A percentile compares a stretch with the other conserved stretches of the same genome.
These are phyloP conservation scores for Meandrusa payeni DNA, from an alignment of 2,888 invertebrate genomes.

Conservation along the genomic window DNA sequence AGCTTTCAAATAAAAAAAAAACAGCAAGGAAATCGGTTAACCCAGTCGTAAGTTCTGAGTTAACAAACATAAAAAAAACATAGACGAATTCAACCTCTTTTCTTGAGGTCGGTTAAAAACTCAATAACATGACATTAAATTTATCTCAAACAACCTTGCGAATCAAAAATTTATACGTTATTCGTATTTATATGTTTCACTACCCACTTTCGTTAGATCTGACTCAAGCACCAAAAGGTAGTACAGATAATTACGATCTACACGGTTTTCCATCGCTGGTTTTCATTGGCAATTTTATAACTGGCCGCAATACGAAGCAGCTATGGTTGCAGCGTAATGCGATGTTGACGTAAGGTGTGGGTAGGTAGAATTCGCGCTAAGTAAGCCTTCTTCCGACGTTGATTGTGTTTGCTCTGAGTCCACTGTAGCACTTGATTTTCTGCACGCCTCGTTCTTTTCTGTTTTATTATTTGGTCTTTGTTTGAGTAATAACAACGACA, in stretches of 20 bases:
- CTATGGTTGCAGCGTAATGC: not conserved
- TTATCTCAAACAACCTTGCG: conserved; percentile 16
- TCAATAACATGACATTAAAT: conserved; percentile 19
- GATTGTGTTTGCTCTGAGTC: conserved; percentile 40
- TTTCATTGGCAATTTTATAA: not conserved
- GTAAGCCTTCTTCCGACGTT: conserved; percentile 32
- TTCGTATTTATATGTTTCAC: conserved; percentile 21
- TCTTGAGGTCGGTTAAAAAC: too few relatives aligned
- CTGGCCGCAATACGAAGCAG: not conserved
- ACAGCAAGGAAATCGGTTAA: too few relatives aligned
- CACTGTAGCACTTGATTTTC: conserved; percentile 62
- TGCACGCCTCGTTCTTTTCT: conserved; percentile 28
- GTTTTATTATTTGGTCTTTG: conserved; percentile 22
- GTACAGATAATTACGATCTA: not conserved
- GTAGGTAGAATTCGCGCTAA: conserved; percentile 19
- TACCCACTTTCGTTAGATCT: conserved; percentile 13
- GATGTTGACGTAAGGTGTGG: not conserved
- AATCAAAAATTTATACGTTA: conserved; percentile 19
- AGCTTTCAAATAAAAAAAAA: too few relatives aligned
- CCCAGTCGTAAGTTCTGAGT: too few relatives aligned
- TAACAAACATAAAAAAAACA: too few relatives aligned
- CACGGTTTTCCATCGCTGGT: conserved; percentile 7
- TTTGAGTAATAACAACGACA: conserved; percentile 18
- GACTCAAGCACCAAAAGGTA: not conserved
- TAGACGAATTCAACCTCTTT: too few relatives aligned